Evolutionary conservation across 2,888 invertebrate genomes (phyloP).

Genomic region (Plusia festucae): DNA sequence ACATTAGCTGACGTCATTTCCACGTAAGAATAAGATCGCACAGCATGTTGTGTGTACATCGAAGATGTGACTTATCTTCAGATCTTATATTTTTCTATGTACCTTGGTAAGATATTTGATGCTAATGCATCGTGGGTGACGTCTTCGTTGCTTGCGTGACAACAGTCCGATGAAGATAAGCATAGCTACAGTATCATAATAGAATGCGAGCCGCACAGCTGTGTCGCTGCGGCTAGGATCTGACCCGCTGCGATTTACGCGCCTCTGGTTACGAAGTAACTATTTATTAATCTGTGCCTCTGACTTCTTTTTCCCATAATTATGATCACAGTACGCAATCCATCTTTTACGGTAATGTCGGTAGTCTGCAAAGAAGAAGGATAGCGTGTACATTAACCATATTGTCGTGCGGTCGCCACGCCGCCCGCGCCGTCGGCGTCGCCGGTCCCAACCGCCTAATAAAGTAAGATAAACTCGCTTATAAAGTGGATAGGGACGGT

Average conservation of each 20-base stretch:
- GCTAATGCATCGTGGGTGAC: too few species aligned
- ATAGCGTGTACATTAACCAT: conserved; percentile 32
- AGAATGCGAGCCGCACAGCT: not conserved
- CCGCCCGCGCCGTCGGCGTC: too few species aligned
- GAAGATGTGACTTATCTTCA: conserved; percentile 23
- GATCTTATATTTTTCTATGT: conserved; percentile 16
- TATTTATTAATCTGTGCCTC: too few species aligned
- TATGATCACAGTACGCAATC: conserved; percentile 38
- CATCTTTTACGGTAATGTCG: conserved; percentile 41
- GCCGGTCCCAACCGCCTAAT: conserved; percentile 44
- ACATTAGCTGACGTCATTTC: not conserved
- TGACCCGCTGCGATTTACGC: conserved; percentile 11
- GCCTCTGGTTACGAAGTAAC: conserved; percentile 10
- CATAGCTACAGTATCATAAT: not conserved
- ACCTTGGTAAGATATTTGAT: not conserved
- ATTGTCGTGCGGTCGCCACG: conserved; percentile 35
- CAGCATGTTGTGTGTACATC: not conserved
- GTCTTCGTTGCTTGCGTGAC: too few species aligned
- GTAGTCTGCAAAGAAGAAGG: conserved; percentile 25
- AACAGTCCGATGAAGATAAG: conserved; percentile 13
- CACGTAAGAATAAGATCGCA: too few species aligned
- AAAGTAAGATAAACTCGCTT: conserved; percentile 59
- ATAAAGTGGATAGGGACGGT: conserved; percentile 48
- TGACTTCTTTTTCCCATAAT: too few species aligned
- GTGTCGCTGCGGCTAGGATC: not conserved